Evolutionary conservation across 2,113 vertebrate species (phyloP).

Genomic region (Eulacestoma nigropectus): DNA sequence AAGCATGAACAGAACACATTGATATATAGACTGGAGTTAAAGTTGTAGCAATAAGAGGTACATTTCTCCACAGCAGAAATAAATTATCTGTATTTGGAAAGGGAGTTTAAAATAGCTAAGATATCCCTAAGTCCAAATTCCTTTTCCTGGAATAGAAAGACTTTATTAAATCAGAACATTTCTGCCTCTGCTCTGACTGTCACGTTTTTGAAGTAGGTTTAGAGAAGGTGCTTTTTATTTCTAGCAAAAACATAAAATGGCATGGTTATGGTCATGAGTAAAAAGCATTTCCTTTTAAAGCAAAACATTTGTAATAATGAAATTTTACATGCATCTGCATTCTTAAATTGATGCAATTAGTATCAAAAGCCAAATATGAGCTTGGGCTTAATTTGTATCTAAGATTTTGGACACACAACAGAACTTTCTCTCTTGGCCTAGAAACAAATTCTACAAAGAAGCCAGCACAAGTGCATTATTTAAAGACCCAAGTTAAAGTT

Average conservation of each 20-base stretch:
- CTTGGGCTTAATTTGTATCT: not conserved
- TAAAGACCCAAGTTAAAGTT: slow-evolving; percentile 41
- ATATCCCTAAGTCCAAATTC: not conserved
- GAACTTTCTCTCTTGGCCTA: slow-evolving; percentile 3
- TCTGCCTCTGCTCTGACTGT: not conserved
- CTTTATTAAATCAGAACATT: not conserved
- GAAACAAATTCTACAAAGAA: not conserved
- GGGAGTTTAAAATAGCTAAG: not conserved
- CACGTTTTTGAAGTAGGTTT: not conserved
- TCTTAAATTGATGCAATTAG: not conserved
- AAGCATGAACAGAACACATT: not conserved
- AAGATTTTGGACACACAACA: not conserved
- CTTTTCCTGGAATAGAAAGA: not conserved
- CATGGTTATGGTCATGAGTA: not conserved
- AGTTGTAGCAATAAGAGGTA: not conserved
- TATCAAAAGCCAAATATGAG: not conserved
- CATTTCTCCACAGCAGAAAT: not conserved
- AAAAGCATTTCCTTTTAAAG: not conserved
- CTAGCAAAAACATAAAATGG: not conserved
- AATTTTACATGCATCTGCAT: not conserved
- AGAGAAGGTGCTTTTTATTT: not conserved
- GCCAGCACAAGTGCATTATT: not conserved
- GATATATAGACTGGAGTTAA: not conserved
- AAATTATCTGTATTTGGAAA: not conserved
- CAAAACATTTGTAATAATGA: not conserved